Evolutionary conservation across 92 coral and sea anemone species (phyloP).

Genomic region (Palythoa grandiflora): DNA sequence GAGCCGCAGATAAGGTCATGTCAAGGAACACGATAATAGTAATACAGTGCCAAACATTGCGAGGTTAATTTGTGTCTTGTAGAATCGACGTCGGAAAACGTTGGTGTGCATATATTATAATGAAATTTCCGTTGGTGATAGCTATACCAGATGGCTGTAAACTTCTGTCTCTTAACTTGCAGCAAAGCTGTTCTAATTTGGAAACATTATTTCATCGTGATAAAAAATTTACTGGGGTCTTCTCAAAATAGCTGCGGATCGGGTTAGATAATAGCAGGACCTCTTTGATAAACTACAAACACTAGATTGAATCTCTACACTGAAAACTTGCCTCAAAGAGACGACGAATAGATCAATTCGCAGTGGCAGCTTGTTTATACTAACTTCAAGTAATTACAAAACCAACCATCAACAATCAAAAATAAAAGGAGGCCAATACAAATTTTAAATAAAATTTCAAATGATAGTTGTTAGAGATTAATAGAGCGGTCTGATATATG

Average conservation of each 20-base stretch:
- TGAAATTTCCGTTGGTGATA: neutral
- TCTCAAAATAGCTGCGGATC: too few relatives aligned
- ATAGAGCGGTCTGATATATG: neutral
- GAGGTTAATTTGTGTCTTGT: too few relatives aligned
- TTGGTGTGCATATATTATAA: conserved; percentile 1
- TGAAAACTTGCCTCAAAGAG: neutral
- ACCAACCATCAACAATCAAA: neutral
- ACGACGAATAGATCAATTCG: neutral
- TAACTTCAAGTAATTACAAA: neutral
- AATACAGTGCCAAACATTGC: neutral
- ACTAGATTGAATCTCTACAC: neutral
- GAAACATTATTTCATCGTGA: too few relatives aligned
- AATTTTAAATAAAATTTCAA: neutral
- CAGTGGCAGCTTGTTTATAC: neutral
- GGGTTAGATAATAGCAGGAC: too few relatives aligned
- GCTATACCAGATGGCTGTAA: neutral
- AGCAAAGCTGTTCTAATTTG: neutral
- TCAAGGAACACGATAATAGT: neutral
- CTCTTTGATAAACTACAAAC: too few relatives aligned
- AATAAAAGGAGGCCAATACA: neutral
- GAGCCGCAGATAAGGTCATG: neutral
- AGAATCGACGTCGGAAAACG: conserved; percentile 2
- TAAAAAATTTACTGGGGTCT: too few relatives aligned
- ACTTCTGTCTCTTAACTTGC: neutral
- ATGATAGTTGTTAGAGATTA: neutral